Evolutionary conservation across 2,888 invertebrate genomes (phyloP), one percentile per base, ranked within the genome.

Genomic region (Cetonia aurata): DNA sequence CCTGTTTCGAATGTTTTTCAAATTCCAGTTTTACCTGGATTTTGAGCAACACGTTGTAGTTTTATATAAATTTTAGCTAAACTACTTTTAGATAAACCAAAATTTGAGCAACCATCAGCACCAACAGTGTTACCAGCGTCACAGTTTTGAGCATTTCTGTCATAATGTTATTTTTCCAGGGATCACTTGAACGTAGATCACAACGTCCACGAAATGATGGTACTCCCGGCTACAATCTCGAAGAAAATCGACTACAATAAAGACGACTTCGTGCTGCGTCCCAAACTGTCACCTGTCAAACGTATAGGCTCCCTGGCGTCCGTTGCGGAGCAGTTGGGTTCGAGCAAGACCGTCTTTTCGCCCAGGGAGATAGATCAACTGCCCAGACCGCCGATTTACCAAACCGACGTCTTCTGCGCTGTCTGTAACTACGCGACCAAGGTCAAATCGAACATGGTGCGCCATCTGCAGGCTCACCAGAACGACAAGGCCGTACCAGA

Each of bases 381-480:
- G 53, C 93, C 94, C 0, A 86, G 89, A 12, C 88, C 87, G 37
- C 88, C 90, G 0, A 91, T 92, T 60, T 89, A 91, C 68, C 87
- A 87, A 41, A 87, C 87, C 6, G 85, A 86, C 1, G 86, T 92
- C 0, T 86, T 85, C 53, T 94, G 94, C 78, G 87, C 88, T 0
- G 81, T 89, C 3, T 95, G 94, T 79, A 86, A 88, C 41, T 94
- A 91, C 77, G 86, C 85, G 17, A 75, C 74, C 1, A 74, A 78
- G 71, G 91, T 92, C 3, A 86, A 91, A 0, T 87, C 89, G 12
- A 95, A 95, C 79, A 88, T 95, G 83, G 86, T 91, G 6, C 85
- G 92, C 0, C 93, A 93, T 79, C 82, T 95, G 71, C 89, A 89
- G 75, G 83, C 88, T 72, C 95, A 95, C 81, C 84, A 85, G 9